These are phyloP conservation scores for Rhynchonycteris naso DNA, from an alignment of 2,797 vertebrate species.

Conservation along the genomic window DNA sequence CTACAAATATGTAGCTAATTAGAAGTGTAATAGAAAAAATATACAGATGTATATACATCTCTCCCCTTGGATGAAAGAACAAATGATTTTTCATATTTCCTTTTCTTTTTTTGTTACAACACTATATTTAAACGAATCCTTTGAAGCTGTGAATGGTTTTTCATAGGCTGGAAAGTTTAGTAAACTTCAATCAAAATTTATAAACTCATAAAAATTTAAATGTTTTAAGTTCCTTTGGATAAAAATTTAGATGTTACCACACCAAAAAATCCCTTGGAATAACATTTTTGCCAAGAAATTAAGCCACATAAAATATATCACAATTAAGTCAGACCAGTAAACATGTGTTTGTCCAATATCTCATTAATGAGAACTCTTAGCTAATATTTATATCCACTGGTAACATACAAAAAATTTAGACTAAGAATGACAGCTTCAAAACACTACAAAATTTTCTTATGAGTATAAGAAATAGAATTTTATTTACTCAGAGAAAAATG, in stretches of 20 bases:
- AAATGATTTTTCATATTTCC: not conserved
- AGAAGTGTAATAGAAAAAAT: not conserved
- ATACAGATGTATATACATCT: not conserved
- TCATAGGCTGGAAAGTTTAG: not conserved
- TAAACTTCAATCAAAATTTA: not conserved
- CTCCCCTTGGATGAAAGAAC: not conserved
- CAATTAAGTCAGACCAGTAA: slow-evolving; percentile 45
- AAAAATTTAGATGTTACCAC: not conserved
- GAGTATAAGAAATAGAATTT: not conserved
- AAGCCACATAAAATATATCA: slow-evolving; percentile 14
- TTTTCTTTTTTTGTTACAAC: slow-evolving; percentile 22
- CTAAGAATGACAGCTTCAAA: not conserved
- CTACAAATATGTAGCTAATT: not conserved
- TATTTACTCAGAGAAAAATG: not conserved
- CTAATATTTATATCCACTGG: not conserved
- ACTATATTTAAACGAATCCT: not conserved
- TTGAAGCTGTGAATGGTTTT: not conserved
- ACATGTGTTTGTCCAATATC: not conserved
- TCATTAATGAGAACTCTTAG: not conserved
- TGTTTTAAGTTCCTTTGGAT: slow-evolving; percentile 11
- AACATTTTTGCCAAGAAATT: not conserved
- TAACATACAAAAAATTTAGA: not conserved
- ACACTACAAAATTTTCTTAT: not conserved
- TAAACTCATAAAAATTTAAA: slow-evolving; percentile 17
- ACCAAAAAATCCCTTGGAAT: not conserved